Conservation (phyloP, 2,797 vertebrate genomes). For the Dromococcyx pavoninus region DNA sequence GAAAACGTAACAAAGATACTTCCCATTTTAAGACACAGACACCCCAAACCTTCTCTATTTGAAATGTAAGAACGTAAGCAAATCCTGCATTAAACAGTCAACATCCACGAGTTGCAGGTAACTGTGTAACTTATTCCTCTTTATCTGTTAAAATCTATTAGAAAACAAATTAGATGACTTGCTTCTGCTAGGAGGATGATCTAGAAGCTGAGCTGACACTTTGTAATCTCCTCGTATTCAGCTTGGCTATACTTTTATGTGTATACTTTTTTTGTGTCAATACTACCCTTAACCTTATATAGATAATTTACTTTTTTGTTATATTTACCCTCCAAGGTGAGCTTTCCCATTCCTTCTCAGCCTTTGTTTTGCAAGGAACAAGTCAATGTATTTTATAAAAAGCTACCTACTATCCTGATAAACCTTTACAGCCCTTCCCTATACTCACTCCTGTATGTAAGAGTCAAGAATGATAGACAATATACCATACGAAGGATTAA, state of each 20-base stretch:
- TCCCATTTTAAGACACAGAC: neutral
- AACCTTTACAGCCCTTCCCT: neutral
- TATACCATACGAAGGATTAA: neutral
- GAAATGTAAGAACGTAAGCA: neutral
- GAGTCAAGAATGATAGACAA: neutral
- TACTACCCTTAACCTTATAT: neutral
- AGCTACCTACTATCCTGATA: neutral
- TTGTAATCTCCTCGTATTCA: neutral
- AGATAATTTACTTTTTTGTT: neutral
- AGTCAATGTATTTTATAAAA: neutral
- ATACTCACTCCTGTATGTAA: neutral
- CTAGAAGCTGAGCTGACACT: neutral
- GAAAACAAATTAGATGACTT: neutral
- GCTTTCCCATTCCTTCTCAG: neutral
- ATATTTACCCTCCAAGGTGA: neutral
- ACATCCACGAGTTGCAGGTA: neutral
- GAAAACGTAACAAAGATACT: neutral
- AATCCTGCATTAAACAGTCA: neutral
- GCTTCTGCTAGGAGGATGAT: neutral
- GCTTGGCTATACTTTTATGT: neutral
- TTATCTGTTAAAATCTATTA: neutral
- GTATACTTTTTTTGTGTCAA: neutral
- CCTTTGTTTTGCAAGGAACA: neutral
- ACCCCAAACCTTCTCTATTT: neutral
- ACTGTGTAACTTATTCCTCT: neutral